phyloP scores from a whole-genome alignment of 2,113 vertebrate genomes.

The Urocynchramus pylzowi region DNA sequence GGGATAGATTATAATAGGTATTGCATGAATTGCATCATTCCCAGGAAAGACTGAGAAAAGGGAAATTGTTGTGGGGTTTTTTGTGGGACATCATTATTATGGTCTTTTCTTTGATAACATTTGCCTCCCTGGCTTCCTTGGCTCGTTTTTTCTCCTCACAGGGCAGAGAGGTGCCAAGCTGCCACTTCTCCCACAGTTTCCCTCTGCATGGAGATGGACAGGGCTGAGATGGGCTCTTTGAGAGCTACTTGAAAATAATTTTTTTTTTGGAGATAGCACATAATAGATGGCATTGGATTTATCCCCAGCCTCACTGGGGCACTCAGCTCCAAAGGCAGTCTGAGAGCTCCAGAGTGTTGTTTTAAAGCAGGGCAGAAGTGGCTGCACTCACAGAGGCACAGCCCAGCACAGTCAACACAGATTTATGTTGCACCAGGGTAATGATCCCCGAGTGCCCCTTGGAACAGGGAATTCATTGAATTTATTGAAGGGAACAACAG shows the following conservation, averaged over 20 bases:
- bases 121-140: neutral
- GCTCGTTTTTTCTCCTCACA: neutral
- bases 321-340: neutral
- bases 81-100: neutral
- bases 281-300: accelerated
- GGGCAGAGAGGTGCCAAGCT: neutral
- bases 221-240: neutral
- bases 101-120: neutral
- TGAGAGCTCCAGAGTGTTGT: neutral
- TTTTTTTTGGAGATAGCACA: neutral
- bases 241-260: neutral
- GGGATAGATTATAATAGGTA: neutral
- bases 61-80: neutral
- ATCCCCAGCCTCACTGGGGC: neutral
- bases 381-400: neutral
- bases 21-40: neutral
- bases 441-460: neutral
- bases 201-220: neutral
- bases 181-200: neutral
- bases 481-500: neutral
- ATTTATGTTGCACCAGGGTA: neutral
- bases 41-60: neutral
- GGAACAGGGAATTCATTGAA: neutral
- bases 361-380: neutral
- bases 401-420: neutral